Evolutionary conservation across 1,140 invertebrate genomes (phyloP).

Genomic region (Drosophila fuyamai): DNA sequence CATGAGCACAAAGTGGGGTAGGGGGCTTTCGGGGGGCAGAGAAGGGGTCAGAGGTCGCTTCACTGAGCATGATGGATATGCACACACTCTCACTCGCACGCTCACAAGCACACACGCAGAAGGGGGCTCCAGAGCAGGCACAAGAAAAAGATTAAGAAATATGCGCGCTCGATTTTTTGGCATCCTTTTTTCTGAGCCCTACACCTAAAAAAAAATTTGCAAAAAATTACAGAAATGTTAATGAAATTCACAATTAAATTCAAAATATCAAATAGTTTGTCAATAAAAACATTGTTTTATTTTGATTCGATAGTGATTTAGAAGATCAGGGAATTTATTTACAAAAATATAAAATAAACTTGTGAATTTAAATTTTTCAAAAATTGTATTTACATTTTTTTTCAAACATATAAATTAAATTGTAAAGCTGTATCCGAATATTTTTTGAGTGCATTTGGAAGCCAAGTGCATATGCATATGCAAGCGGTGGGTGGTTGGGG

Average conservation of each 20-base stretch:
- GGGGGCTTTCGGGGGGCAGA: constrained; percentile 2
- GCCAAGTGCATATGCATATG: constrained; percentile 73
- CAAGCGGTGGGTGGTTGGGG: constrained; percentile 18
- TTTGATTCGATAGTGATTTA: too few species aligned
- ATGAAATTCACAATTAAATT: too few species aligned
- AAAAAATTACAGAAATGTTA: not conserved
- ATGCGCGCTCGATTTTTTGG: constrained; percentile 55
- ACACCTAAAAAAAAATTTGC: constrained; percentile 1
- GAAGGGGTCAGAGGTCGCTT: constrained; percentile 61
- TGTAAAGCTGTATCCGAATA: too few species aligned
- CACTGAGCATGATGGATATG: constrained; percentile 76
- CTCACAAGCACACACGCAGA: not conserved
- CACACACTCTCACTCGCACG: constrained; percentile 39
- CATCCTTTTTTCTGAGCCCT: constrained; percentile 6
- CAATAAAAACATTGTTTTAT: too few species aligned
- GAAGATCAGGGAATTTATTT: too few species aligned
- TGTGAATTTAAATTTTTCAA: too few species aligned
- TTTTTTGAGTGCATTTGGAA: constrained; percentile 28
- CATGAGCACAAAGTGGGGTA: constrained; percentile 46
- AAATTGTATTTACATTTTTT: too few species aligned
- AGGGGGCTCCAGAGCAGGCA: constrained; percentile 23
- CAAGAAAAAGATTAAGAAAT: constrained; percentile 80
- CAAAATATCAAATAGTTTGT: too few species aligned
- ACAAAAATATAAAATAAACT: too few species aligned
- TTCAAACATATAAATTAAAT: too few species aligned